Base-by-base conservation (phyloP, 2,113 vertebrate species). In the Cyrtonyx montezumae region DNA sequence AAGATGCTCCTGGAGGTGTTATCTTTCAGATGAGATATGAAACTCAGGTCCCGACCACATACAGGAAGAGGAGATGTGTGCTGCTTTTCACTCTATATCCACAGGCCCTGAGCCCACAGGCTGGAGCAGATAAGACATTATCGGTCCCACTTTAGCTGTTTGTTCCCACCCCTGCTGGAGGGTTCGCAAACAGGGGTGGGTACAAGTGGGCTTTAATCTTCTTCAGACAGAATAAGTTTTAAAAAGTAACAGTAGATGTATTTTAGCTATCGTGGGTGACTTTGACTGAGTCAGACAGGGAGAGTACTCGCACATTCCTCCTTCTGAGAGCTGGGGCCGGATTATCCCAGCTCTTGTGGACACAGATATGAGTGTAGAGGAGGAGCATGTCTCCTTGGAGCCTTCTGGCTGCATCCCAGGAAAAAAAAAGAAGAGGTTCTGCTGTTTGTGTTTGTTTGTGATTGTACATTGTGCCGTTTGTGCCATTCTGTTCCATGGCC, bases 1-100 rank as follows among this genome's bases (percentile, higher is more conserved):
- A 94, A 71, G 30, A 96, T 92, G 87, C 87, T 96, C 65, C 90
- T 95, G 93, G 75, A 95, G 79, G 76, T 95, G 93, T 92, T 90
- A 68, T 93, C 84, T 92, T 90, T 78, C 85, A 89, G 65, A 87
- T 48, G 81, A 94, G 84, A 85, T 51, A 81, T 42, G 70, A 93
- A 89, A 71, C 65, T 78, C 46, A 28, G 56, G 42, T 84, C 13
- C 82, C 83, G 77, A 53, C 23, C 43, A 71, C 61, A 80, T 65
- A 87, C n/a, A 78, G 20, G 14, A 79, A 13, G 7, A 7, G 48
- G 59, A 91, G 46, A 68, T 19, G 4, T 34, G 30, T 34, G 19
- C 23, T 76, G 15, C 8, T 40, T 80, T 91, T 90, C 83, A 23
- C 18, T 48, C 3, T 36, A 15, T 34, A 88, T 1, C 26, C 32